These are phyloP conservation scores for Amblyjoppa proteus DNA, from an alignment of 2,888 invertebrate species.

Conservation along the genomic window DNA sequence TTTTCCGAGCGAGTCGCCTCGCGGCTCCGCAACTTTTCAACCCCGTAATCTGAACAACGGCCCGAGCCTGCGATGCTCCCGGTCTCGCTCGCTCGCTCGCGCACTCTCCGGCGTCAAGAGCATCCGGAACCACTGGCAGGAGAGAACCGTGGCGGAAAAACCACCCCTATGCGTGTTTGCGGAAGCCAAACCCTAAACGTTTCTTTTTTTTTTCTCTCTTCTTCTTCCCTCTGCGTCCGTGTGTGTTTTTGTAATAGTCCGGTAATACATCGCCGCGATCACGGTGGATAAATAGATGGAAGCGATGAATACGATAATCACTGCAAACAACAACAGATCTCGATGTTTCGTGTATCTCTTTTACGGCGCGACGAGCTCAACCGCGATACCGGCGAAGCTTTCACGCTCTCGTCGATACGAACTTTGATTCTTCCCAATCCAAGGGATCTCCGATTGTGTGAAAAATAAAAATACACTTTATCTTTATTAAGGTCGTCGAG, in stretches of 20 bases:
- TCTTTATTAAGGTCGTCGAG: slow-evolving; percentile 15
- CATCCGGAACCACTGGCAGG: slow-evolving; percentile 57
- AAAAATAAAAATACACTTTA: neutral
- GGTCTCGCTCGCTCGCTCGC: slow-evolving; percentile 13
- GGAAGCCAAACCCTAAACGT: slow-evolving; percentile 66
- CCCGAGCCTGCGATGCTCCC: slow-evolving; percentile 13
- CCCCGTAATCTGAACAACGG: slow-evolving; percentile 66
- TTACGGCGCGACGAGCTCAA: slow-evolving; percentile 15
- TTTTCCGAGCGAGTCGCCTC: slow-evolving; percentile 46
- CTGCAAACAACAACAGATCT: slow-evolving; percentile 55
- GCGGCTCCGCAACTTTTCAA: slow-evolving; percentile 69
- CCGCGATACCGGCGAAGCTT: neutral
- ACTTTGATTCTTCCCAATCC: slow-evolving; percentile 8
- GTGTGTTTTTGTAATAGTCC: slow-evolving; percentile 49
- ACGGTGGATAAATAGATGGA: slow-evolving; percentile 9
- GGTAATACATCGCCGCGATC: slow-evolving; percentile 43
- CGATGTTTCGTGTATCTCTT: slow-evolving; percentile 17
- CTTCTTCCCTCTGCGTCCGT: slow-evolving; percentile 37
- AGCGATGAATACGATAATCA: slow-evolving; percentile 67
- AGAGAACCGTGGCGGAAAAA: slow-evolving; percentile 64
- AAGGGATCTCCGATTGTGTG: neutral
- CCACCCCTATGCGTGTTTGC: slow-evolving; percentile 71
- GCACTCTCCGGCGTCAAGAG: slow-evolving; percentile 42
- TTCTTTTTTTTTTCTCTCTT: slow-evolving; percentile 40
- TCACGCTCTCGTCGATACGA: neutral